Evolutionary conservation across 2,113 vertebrate genomes (phyloP), one percentile per base, ranked within the genome.

Genomic region (Epinephelus moara): DNA sequence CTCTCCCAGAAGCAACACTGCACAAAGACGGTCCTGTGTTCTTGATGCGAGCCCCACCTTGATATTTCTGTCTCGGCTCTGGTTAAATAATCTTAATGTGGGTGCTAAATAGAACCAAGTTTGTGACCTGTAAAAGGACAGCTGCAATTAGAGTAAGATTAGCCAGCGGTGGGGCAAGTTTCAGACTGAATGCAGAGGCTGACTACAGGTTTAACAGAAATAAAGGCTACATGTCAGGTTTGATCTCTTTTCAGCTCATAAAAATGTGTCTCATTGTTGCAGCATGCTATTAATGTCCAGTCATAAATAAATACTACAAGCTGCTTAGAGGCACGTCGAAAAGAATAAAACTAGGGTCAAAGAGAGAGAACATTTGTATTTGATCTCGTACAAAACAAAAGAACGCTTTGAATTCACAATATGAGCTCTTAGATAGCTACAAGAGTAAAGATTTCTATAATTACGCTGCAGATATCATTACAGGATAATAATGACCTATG

Each of bases 81-180:
- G 81, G 64, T 57, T 81, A 84, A 91, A 89, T 80, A 91, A 84
- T 85, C 88, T 75, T 72, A 88, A 87, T 77, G 64, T 19, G 45
- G 70, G 37, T 78, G 81, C 78, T 77, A 82, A 89, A 88, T 73
- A 69, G 61, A 90, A 89, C 75, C 66, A 87, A 85, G 73, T 86
- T 72, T 68, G 75, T 75, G 52, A 59, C 53, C 57, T 49, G 63
- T 76, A 70, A 85, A 89, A 66, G 70, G 73, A 59, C 68, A 62
- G 70, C 77, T 61, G 59, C 86, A 93, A 79, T 93, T 88, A 91
- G 40, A 70, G 64, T 78, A 74, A 90, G 73, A 87, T 88, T 84
- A 90, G 66, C 70, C 68, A 80, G 37, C 42, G 81, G 85, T 85
- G 47, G 67, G 56, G 47, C 42, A 37, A 23, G 61, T 76, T 82